Conservation (phyloP, 2,888 invertebrate species). For the Antitype chi region DNA sequence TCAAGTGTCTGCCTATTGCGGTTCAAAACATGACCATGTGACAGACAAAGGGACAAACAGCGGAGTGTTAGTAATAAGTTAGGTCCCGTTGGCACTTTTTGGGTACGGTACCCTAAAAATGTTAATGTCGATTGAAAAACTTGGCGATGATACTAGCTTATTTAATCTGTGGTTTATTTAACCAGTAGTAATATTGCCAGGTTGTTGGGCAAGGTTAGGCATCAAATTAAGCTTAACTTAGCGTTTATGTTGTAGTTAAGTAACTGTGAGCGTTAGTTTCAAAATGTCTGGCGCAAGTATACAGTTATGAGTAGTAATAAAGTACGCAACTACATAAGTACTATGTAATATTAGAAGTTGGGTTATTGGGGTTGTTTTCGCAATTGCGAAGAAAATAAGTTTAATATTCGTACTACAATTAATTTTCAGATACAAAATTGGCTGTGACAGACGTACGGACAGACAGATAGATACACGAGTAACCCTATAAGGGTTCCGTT, state of each 20-base stretch:
- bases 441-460: no score
- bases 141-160: conserved; percentile 4
- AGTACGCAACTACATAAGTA: background rate
- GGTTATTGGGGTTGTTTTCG: background rate
- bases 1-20: background rate
- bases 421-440: no score
- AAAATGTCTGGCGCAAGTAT: conserved; percentile 1
- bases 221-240: conserved; percentile 11
- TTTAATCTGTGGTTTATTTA: conserved; percentile 24
- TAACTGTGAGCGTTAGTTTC: conserved; percentile 7
- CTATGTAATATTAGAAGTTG: background rate
- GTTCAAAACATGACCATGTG: background rate
- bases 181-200: conserved; percentile 3
- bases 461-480: no score
- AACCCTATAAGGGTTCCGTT: no score
- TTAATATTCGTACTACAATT: no score
- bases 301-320: background rate
- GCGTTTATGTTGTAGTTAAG: conserved; percentile 6
- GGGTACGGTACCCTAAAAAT: conserved; percentile 36
- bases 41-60: background rate
- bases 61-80: background rate
- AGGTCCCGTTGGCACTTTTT: background rate
- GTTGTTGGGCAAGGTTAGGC: conserved; percentile 52
- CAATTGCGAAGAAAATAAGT: background rate
- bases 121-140: conserved; percentile 31